Evolutionary conservation across 1,140 invertebrate species (phyloP), one percentile per base, ranked within the genome.

Genomic region (Orius insidiosus): DNA sequence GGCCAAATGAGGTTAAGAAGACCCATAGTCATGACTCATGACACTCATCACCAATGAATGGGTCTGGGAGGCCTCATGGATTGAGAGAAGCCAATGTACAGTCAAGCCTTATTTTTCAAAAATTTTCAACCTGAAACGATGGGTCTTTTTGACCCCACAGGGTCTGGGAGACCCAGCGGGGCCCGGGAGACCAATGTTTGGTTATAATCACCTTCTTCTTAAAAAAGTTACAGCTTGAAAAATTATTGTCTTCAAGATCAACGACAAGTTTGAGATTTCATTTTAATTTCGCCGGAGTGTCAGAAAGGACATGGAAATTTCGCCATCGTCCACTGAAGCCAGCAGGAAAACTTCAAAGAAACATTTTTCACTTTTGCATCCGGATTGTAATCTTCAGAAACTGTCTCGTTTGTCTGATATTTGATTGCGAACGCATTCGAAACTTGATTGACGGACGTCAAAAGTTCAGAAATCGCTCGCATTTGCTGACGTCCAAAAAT

Each of bases 241-340:
- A 8, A 83, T 75, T 6, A 87, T 70, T n/a, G 59, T 88, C 84
- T 60, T 88, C 83, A 11, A 82, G 58, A 49, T 76, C 72, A 1
- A 81, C 54, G 0, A 71, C 60, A 32, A 79, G 55, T 58, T 57
- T 4, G 49, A 11, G 19, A 40, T 44, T 32, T 74, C 45, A 64
- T 56, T 58, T 35, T 59, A 50, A 31, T 45, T 49, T 13, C 54
- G 48, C 32, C 46, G 53, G 53, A 14, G 39, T 18, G 41, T 53
- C 45, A 71, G 71, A 10, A 82, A 56, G 57, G 75, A 70, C 1
- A 79, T 47, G 5, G 71, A 11, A 81, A 68, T 55, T 77, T 74
- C 1, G 82, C 74, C 30, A 88, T 68, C 0, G 84, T 84, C 71
- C 78, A 81, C 59, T 88, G 84, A 49, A 85, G 62, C 75, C 79